Percentiles rank a stretch among this genome's conserved stretches.
These are phyloP conservation scores for Dissostichus mawsoni DNA, from an alignment of 2,113 vertebrate species.

Conservation along the genomic window DNA sequence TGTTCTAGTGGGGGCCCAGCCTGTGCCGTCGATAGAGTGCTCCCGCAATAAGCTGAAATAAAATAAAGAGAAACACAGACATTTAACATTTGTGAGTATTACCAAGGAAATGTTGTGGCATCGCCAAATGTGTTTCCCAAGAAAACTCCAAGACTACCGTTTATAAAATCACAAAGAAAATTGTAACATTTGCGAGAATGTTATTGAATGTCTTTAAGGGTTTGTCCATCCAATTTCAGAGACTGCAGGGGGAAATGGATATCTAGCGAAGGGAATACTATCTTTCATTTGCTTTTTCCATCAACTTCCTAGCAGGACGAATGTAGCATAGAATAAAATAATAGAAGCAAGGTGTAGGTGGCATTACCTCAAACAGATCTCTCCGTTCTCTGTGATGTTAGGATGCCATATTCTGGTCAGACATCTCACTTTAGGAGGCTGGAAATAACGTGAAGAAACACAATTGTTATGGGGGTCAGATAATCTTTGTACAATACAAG, in stretches of 20 bases:
- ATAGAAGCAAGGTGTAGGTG: not conserved
- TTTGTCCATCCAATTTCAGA: not conserved
- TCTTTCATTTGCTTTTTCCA: not conserved
- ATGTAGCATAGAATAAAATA: not conserved
- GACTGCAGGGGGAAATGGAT: not conserved
- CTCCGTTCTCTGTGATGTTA: slow-evolving; percentile 97
- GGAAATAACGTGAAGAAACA: slow-evolving; percentile 42
- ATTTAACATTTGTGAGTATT: not conserved
- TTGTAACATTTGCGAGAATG: not conserved
- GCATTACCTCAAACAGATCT: slow-evolving; percentile 96
- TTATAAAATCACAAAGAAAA: not conserved
- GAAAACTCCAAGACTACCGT: not conserved
- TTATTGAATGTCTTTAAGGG: not conserved
- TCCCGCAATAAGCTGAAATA: slow-evolving; percentile 93
- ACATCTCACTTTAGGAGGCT: slow-evolving; percentile 99
- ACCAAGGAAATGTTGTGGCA: not conserved
- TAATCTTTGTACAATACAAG: not conserved
- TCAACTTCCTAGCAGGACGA: not conserved
- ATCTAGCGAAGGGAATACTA: not conserved
- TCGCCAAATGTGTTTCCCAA: too few relatives aligned
- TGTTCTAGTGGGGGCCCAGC: slow-evolving; percentile 97
- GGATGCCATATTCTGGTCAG: slow-evolving; percentile 99
- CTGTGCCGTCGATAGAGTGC: slow-evolving; percentile 98
- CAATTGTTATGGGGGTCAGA: not conserved
- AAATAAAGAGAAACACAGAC: not conserved